phyloP scores from a whole-genome alignment of 2,113 vertebrate species.

The Xyliphius kryptos region DNA sequence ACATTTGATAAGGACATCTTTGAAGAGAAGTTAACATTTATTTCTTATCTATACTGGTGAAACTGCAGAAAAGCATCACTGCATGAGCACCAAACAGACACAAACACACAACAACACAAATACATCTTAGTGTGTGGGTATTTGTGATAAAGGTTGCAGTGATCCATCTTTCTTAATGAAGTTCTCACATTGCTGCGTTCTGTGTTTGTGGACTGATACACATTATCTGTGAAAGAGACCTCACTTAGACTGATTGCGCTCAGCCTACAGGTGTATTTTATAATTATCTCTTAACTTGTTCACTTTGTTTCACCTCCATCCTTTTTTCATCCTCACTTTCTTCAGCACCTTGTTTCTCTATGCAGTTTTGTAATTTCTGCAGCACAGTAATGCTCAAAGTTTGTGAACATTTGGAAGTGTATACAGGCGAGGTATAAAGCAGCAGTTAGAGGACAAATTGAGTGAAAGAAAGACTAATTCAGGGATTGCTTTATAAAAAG shows the following conservation, averaged over 20 bases:
- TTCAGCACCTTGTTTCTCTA: background rate
- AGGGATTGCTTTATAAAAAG: no score
- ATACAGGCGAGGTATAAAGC: no score
- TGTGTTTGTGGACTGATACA: slow-evolving; percentile 26
- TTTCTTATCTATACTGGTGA: slow-evolving; percentile 26
- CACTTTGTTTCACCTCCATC: background rate
- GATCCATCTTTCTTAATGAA: slow-evolving; percentile 38
- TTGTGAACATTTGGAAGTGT: no score
- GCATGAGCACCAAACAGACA: no score
- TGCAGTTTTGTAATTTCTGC: no score
- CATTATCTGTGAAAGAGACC: slow-evolving; percentile 21
- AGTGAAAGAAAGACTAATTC: no score
- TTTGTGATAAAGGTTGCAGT: slow-evolving; percentile 19
- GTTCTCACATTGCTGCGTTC: slow-evolving; percentile 24
- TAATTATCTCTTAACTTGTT: slow-evolving; percentile 25
- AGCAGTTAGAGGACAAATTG: no score
- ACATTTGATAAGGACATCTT: slow-evolving; percentile 9
- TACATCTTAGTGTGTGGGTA: background rate
- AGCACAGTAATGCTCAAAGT: no score
- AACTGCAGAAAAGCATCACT: slow-evolving; percentile 14
- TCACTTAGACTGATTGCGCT: slow-evolving; percentile 18
- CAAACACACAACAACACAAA: background rate
- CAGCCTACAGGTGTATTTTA: slow-evolving; percentile 33
- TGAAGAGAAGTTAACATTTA: slow-evolving; percentile 1
- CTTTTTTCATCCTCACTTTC: background rate